These are phyloP conservation scores for Oscheius sp. DNA, from an alignment of 2,888 invertebrate species.

Conservation along the genomic window DNA sequence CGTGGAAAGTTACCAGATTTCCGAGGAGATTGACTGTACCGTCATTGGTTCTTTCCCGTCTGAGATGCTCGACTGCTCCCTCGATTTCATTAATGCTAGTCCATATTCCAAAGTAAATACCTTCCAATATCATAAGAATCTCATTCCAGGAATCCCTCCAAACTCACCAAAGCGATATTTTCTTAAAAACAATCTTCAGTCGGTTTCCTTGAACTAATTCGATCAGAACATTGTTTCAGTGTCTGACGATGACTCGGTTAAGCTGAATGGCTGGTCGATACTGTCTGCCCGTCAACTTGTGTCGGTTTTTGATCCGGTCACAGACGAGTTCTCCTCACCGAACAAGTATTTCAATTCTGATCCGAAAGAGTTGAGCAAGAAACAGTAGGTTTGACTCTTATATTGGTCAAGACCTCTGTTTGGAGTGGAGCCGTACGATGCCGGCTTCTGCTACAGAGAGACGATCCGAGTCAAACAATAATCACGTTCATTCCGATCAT, in stretches of 20 bases:
- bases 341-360: background rate
- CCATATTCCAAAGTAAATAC: background rate
- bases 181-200: constrained; percentile 13
- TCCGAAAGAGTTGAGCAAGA: background rate
- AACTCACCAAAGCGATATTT: background rate
- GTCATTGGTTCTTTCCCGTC: constrained; percentile 16
- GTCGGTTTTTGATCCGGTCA: background rate
- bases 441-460: constrained; percentile 8
- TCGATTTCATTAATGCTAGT: background rate
- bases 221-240: constrained; percentile 16
- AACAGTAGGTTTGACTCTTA: background rate
- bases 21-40: constrained; percentile 13
- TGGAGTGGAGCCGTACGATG: constrained; percentile 6
- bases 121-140: background rate
- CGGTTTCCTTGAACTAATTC: background rate
- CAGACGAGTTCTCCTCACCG: too few relatives aligned
- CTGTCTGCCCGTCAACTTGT: background rate
- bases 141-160: constrained; percentile 3
- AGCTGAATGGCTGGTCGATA: constrained; percentile 30
- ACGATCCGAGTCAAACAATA: background rate
- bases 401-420: too few relatives aligned
- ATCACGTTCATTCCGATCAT: constrained; percentile 5
- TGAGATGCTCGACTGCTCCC: constrained; percentile 10
- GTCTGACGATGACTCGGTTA: constrained; percentile 6
- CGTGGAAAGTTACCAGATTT: constrained; percentile 1